Conservation (phyloP, 2,888 invertebrate species). For the Trissoscelio sp. region DNA sequence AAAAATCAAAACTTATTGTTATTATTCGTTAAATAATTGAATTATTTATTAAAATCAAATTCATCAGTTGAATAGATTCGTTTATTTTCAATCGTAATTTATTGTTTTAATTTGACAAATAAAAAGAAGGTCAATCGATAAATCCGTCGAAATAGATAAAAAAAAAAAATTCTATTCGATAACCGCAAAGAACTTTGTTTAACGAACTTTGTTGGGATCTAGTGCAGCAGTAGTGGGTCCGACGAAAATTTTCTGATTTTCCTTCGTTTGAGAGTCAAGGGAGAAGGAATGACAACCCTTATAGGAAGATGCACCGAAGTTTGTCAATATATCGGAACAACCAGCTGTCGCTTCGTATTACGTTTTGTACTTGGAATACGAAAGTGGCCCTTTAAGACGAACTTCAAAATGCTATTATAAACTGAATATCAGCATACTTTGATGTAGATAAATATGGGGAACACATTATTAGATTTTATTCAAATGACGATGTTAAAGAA, state of each 20-base stretch:
- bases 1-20: too few relatives aligned
- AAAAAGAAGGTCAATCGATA: conserved; percentile 29
- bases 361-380: conserved; percentile 40
- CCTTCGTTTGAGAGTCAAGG: conserved; percentile 35
- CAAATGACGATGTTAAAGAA: neutral
- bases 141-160: neutral
- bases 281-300: conserved; percentile 63
- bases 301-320: conserved; percentile 67
- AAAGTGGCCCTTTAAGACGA: conserved; percentile 30
- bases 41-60: too few relatives aligned
- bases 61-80: too few relatives aligned
- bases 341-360: conserved; percentile 73
- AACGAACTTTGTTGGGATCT: conserved; percentile 31
- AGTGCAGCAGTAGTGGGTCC: conserved; percentile 17
- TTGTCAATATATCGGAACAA: conserved; percentile 75
- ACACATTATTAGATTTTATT: conserved; percentile 5
- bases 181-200: conserved; percentile 28
- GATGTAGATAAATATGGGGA: conserved; percentile 5
- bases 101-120: conserved; percentile 6
- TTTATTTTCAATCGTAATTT: too few relatives aligned
- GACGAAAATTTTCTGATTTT: conserved; percentile 30
- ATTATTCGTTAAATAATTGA: too few relatives aligned
- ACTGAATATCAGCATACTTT: conserved; percentile 24
- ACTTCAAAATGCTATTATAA: conserved; percentile 36
- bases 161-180: conserved; percentile 10